Evolutionary conservation across 1,140 invertebrate species (phyloP).

Genomic region (Dendrolimus punctatus): DNA sequence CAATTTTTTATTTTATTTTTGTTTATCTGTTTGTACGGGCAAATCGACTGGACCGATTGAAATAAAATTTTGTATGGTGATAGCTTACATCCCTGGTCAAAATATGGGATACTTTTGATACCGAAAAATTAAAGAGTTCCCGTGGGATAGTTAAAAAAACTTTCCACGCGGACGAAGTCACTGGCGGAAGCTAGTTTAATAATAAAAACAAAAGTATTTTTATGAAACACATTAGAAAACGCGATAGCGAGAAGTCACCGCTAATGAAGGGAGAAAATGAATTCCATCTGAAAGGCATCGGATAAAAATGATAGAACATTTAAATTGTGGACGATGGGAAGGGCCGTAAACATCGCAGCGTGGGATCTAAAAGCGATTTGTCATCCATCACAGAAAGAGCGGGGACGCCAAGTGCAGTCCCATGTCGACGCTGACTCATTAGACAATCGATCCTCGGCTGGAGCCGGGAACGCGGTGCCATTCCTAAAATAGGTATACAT

Average conservation of each 20-base stretch:
- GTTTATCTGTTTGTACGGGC: no score
- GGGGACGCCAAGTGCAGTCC: constrained; percentile 52
- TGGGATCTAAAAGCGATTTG: constrained; percentile 47
- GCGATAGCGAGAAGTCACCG: neutral
- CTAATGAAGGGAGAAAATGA: constrained; percentile 5
- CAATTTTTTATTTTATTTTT: no score
- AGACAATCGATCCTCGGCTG: constrained; percentile 50
- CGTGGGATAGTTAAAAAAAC: no score
- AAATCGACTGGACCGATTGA: no score
- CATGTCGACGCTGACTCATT: constrained; percentile 58
- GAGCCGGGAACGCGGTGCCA: constrained; percentile 7
- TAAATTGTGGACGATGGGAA: constrained; percentile 28
- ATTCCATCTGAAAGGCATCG: constrained; percentile 8
- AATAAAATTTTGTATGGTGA: no score
- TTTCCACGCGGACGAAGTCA: no score
- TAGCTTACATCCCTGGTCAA: no score
- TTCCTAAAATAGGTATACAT: no score
- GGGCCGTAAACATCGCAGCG: constrained; percentile 32
- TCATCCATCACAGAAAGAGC: constrained; percentile 45
- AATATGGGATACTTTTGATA: no score
- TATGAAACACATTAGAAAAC: no score
- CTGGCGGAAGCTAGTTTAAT: no score
- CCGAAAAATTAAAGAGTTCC: no score
- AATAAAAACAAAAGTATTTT: neutral
- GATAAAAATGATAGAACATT: constrained; percentile 13